Conservation (phyloP, 2,113 vertebrate species). For the Crocuta crocuta region DNA sequence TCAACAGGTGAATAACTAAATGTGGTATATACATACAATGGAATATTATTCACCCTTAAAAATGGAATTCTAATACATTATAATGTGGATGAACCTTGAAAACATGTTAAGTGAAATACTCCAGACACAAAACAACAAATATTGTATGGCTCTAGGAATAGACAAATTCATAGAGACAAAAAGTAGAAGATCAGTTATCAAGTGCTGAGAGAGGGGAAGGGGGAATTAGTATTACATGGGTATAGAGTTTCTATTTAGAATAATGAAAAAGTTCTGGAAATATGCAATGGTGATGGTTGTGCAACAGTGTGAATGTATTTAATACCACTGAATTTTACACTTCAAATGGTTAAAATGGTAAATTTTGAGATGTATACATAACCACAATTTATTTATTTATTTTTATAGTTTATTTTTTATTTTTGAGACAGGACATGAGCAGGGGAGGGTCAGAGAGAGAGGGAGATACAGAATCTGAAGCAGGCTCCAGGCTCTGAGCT, state of each 20-base stretch:
- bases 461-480: too few relatives aligned
- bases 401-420: too few relatives aligned
- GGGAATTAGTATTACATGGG: background rate
- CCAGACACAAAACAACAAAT: background rate
- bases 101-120: background rate
- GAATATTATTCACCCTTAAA: background rate
- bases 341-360: background rate
- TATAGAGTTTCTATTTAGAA: background rate
- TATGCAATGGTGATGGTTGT: background rate
- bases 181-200: background rate
- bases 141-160: background rate
- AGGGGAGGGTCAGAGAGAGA: too few relatives aligned
- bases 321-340: background rate
- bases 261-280: background rate
- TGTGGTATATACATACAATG: background rate
- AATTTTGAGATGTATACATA: background rate
- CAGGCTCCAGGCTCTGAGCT: too few relatives aligned
- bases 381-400: background rate
- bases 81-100: background rate
- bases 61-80: background rate
- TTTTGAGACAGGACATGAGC: too few relatives aligned
- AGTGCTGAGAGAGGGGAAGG: background rate
- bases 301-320: background rate
- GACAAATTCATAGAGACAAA: background rate
- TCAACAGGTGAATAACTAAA: background rate